Evolutionary conservation across 2,113 vertebrate species (phyloP).

Genomic region (Paradoxurus hermaphroditus): DNA sequence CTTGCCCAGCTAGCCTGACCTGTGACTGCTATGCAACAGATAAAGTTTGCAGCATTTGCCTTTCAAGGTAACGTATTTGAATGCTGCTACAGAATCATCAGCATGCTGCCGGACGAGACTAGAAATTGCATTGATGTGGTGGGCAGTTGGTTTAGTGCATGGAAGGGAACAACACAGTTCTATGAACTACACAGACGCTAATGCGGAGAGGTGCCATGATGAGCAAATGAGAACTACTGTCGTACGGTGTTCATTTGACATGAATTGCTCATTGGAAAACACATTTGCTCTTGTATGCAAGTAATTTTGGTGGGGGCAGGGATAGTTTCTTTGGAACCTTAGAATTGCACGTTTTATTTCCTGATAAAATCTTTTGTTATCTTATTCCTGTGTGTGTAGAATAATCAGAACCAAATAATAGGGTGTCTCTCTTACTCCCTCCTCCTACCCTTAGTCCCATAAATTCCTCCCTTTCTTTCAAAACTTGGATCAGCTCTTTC

Average conservation of each 20-base stretch:
- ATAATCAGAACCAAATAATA: conserved; percentile 36
- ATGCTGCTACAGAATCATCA: conserved; percentile 60
- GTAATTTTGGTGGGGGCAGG: neutral
- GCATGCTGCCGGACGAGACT: conserved; percentile 40
- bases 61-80: conserved; percentile 90
- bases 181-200: neutral
- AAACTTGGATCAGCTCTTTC: neutral
- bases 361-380: neutral
- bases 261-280: conserved; percentile 22
- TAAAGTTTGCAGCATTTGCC: conserved; percentile 94
- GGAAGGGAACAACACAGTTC: conserved; percentile 18
- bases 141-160: conserved; percentile 47
- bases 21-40: conserved; percentile 94
- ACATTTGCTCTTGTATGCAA: neutral
- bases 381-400: neutral
- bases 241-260: neutral
- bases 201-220: neutral
- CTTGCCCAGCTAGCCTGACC: conserved; percentile 80
- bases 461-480: neutral
- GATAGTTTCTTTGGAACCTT: neutral
- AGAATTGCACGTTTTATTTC: conserved; percentile 6
- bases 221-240: neutral
- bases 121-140: conserved; percentile 49
- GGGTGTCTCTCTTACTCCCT: neutral
- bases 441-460: neutral